Evolutionary conservation across 2,797 vertebrate species (phyloP).

Genomic region (Lophotriccus pileatus): DNA sequence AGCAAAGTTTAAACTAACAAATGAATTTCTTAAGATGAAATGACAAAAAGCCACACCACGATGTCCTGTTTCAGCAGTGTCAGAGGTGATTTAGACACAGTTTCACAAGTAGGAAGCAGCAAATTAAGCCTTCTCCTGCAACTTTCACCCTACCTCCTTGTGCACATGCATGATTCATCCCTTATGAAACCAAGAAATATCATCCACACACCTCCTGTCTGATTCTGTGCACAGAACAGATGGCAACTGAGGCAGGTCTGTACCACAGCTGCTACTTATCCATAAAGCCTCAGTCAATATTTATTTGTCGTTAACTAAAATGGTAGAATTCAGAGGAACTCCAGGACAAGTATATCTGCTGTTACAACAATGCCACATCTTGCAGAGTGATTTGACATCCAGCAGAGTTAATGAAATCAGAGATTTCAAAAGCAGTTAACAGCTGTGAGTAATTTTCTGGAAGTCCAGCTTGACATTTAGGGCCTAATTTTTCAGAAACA

Average conservation of each 20-base stretch:
- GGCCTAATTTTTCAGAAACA: background rate
- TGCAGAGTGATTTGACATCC: background rate
- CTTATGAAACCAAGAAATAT: background rate
- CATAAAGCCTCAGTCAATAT: background rate
- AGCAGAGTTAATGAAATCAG: background rate
- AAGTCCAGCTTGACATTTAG: background rate
- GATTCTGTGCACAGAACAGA: background rate
- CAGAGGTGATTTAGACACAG: background rate
- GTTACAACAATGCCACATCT: background rate
- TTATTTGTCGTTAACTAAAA: background rate
- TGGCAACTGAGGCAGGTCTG: conserved; percentile 1
- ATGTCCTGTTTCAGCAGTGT: background rate
- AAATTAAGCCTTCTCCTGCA: background rate
- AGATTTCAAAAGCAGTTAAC: background rate
- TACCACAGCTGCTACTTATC: background rate
- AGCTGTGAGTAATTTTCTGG: background rate
- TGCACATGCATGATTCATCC: background rate
- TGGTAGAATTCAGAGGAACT: background rate
- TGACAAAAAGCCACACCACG: background rate
- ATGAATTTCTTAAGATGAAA: background rate
- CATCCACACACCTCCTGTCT: background rate
- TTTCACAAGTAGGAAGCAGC: background rate
- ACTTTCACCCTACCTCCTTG: background rate
- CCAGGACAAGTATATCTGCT: background rate
- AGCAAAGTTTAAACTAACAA: background rate